Conservation (phyloP, 35 echinoderm and acorn worm species). For the Heliocidaris tuberculata region DNA sequence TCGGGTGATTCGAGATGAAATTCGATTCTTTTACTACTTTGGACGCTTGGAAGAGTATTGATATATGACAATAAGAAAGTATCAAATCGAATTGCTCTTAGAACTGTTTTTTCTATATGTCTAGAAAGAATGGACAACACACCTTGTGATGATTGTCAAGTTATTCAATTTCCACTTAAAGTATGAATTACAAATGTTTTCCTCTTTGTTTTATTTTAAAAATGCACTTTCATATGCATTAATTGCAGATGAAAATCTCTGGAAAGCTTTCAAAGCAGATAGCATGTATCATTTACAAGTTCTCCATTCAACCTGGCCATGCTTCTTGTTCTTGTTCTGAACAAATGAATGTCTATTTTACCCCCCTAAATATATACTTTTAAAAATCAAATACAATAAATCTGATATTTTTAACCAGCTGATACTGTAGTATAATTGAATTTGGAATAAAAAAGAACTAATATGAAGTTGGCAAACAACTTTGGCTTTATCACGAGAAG, state of each 20-base stretch:
- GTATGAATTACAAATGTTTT: not conserved
- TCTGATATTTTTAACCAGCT: not conserved
- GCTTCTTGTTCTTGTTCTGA: not conserved
- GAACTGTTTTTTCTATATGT: not conserved
- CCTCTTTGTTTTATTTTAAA: not conserved
- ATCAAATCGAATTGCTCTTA: not conserved
- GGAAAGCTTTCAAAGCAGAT: no score
- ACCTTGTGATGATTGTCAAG: not conserved
- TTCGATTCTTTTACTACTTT: not conserved
- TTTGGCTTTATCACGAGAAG: not conserved
- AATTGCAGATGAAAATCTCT: no score
- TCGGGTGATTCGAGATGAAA: not conserved
- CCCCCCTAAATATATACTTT: not conserved
- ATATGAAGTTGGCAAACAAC: not conserved
- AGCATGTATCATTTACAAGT: not conserved
- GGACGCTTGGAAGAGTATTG: not conserved
- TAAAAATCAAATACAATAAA: not conserved
- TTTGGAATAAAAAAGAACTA: not conserved
- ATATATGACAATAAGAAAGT: constrained; percentile 12
- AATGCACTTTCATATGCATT: not conserved
- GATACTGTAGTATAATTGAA: not conserved
- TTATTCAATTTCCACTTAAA: not conserved
- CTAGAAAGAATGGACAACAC: not conserved
- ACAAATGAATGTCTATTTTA: not conserved
- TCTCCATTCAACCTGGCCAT: not conserved